phyloP scores from a whole-genome alignment of 2,113 vertebrate species.

The Gallinago media region DNA sequence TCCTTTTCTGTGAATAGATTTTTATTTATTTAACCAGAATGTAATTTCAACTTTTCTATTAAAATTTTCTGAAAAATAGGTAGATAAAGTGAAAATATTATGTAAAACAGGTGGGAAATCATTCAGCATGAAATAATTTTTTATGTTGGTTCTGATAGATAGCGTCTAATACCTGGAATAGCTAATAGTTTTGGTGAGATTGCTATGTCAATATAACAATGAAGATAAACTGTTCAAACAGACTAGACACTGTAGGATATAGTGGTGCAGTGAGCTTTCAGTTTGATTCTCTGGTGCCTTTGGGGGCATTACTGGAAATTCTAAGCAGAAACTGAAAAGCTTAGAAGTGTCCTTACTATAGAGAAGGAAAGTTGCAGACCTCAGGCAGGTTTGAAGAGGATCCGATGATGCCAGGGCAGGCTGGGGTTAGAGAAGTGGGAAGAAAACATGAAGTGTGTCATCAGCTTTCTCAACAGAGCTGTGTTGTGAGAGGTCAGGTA shows the following conservation, averaged over 20 bases:
- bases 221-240: background rate
- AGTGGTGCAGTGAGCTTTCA: background rate
- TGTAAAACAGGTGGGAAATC: background rate
- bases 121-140: background rate
- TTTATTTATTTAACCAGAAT: background rate
- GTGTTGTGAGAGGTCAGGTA: background rate
- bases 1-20: background rate
- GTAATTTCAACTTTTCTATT: background rate
- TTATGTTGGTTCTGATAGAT: background rate
- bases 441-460: background rate
- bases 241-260: background rate
- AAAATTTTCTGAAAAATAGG: background rate
- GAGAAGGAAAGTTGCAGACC: background rate
- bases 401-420: background rate
- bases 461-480: background rate
- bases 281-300: background rate
- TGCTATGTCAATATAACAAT: background rate
- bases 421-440: background rate
- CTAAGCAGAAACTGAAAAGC: background rate
- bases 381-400: background rate
- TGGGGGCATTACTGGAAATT: background rate
- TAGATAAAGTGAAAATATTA: background rate
- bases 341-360: fast-evolving
- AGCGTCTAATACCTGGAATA: background rate
- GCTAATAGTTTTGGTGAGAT: background rate